Conservation (phyloP, 2,888 invertebrate species). For the Rhorus exstirpatorius region DNA sequence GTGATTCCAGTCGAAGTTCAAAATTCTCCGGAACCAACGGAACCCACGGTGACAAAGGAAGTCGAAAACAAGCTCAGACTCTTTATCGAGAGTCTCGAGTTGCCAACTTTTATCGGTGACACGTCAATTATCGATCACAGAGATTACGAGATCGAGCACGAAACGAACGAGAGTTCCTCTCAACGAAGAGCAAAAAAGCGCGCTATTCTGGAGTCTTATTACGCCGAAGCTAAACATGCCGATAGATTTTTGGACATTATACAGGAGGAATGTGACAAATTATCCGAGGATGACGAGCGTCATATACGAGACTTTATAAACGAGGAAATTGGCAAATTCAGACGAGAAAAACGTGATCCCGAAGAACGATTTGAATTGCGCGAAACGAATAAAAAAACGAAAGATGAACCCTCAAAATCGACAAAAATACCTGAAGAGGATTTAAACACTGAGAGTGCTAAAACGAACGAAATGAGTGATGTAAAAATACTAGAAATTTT, state of each 20-base stretch:
- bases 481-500: slow-evolving; percentile 27
- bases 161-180: slow-evolving; percentile 47
- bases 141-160: slow-evolving; percentile 56
- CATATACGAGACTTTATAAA: slow-evolving; percentile 87
- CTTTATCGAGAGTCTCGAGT: slow-evolving; percentile 81
- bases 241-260: slow-evolving; percentile 92
- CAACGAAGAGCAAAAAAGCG: slow-evolving; percentile 87
- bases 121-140: slow-evolving; percentile 64
- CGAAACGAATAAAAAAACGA: slow-evolving; percentile 24
- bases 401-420: slow-evolving; percentile 10
- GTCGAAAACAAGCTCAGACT: slow-evolving; percentile 80
- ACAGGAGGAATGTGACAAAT: slow-evolving; percentile 91
- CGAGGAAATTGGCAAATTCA: slow-evolving; percentile 86
- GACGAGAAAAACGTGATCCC: slow-evolving; percentile 83
- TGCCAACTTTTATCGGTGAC: slow-evolving; percentile 74
- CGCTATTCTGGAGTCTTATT: slow-evolving; percentile 87
- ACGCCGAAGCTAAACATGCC: slow-evolving; percentile 88
- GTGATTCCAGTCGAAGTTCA: slow-evolving; percentile 60
- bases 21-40: slow-evolving; percentile 38
- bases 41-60: slow-evolving; percentile 78
- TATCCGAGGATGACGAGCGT: slow-evolving; percentile 87
- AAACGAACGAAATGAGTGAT: slow-evolving; percentile 33
- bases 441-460: background rate
- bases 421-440: background rate
- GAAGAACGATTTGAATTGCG: slow-evolving; percentile 38